phyloP scores from a whole-genome alignment of 2,797 vertebrate species.

The Mormyrops attenuatus region DNA sequence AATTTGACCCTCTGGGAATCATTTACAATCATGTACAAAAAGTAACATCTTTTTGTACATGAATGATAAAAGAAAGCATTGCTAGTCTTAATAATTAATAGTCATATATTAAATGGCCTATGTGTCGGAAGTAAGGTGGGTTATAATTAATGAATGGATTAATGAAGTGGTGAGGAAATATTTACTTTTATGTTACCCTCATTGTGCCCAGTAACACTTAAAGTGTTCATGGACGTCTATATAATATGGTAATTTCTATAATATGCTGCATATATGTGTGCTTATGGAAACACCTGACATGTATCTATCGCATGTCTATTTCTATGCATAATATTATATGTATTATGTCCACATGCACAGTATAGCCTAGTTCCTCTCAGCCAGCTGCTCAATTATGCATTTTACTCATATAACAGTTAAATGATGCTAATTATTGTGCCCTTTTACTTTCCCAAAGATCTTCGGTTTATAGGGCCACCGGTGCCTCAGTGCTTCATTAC shows the following conservation, averaged over 20 bases:
- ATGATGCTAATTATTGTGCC: neutral
- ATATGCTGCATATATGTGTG: neutral
- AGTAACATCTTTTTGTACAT: neutral
- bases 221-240: neutral
- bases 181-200: neutral
- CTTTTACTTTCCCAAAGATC: neutral
- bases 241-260: neutral
- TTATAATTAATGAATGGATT: neutral
- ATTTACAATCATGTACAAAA: slow-evolving; percentile 3
- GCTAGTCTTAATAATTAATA: slow-evolving; percentile 12
- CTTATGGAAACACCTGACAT: neutral
- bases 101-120: neutral
- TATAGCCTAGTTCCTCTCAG: neutral
- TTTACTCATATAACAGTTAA: neutral
- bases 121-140: neutral
- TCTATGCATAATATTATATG: neutral
- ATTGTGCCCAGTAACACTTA: neutral
- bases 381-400: neutral
- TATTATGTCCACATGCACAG: neutral
- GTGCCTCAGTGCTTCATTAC: neutral
- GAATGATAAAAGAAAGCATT: neutral
- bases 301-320: neutral
- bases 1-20: neutral
- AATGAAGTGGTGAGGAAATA: neutral
- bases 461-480: neutral